Conservation (phyloP, 2,113 vertebrate species). For the Chaetodon trifascialis region DNA sequence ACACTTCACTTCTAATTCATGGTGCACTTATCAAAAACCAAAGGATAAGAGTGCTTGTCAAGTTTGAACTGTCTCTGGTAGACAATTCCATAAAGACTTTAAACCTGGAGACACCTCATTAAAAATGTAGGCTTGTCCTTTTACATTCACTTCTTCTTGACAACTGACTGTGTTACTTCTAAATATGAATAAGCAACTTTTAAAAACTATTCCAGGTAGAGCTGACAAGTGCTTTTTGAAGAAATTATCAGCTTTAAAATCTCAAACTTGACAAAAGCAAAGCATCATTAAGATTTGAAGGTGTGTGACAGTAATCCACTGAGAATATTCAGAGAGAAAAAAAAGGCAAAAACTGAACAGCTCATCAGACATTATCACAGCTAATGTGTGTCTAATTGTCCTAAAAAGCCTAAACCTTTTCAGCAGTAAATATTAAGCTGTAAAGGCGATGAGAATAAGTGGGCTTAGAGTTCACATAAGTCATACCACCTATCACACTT, state of each 20-base stretch:
- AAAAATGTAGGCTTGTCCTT: constrained; percentile 27
- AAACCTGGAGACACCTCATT: constrained; percentile 8
- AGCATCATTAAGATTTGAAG: not conserved
- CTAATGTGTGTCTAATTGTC: constrained; percentile 15
- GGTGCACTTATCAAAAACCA: constrained; percentile 1
- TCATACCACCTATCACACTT: not conserved
- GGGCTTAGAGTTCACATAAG: not conserved
- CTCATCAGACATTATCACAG: not conserved
- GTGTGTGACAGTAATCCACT: not conserved
- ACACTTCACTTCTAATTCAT: constrained; percentile 16
- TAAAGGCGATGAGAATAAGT: not conserved
- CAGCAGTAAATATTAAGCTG: not conserved
- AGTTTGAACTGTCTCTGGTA: not conserved
- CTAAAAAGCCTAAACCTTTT: constrained; percentile 22
- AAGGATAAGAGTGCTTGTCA: constrained; percentile 5
- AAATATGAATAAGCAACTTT: not conserved
- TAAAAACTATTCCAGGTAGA: not conserved
- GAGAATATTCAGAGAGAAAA: constrained; percentile 3
- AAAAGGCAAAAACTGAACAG: not conserved
- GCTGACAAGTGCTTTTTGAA: not conserved
- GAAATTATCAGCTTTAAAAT: not conserved
- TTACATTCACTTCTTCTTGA: not conserved
- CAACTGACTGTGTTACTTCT: not conserved
- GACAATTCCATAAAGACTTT: constrained; percentile 9
- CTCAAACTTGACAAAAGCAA: not conserved